These are phyloP conservation scores for Bursaphelenchus mucronatus DNA, from an alignment of 1,140 invertebrate species.

Conservation along the genomic window DNA sequence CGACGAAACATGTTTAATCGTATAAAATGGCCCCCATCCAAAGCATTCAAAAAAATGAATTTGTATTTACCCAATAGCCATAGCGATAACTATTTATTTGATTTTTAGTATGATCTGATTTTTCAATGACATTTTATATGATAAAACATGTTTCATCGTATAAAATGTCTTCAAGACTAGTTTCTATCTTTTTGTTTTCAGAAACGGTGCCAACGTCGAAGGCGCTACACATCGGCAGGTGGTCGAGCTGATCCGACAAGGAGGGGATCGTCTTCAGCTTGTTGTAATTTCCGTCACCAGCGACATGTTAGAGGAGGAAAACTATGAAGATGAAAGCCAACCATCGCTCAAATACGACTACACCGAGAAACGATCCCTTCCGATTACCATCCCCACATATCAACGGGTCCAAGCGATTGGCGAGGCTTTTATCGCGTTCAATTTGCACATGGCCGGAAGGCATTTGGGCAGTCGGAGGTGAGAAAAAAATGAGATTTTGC, in stretches of 20 bases:
- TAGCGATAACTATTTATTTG: too few species aligned
- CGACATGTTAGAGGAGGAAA: constrained; percentile 41
- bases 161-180: neutral
- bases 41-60: too few species aligned
- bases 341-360: constrained; percentile 90
- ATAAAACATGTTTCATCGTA: too few species aligned
- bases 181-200: neutral
- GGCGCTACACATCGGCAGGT: constrained; percentile 98
- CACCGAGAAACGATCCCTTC: constrained; percentile 91
- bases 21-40: too few species aligned
- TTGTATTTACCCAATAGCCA: too few species aligned
- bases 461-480: constrained; percentile 92
- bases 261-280: constrained; percentile 87
- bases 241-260: constrained; percentile 96
- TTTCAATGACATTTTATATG: too few species aligned
- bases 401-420: constrained; percentile 75
- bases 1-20: too few species aligned
- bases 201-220: constrained; percentile 91
- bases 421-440: constrained; percentile 89
- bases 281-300: constrained; percentile 91
- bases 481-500: constrained; percentile 65
- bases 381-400: constrained; percentile 95
- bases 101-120: too few species aligned
- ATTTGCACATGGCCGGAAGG: constrained; percentile 96
- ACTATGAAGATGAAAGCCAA: constrained; percentile 21